phyloP scores from a whole-genome alignment of 2,113 vertebrate genomes.

The Trachemys scripta region DNA sequence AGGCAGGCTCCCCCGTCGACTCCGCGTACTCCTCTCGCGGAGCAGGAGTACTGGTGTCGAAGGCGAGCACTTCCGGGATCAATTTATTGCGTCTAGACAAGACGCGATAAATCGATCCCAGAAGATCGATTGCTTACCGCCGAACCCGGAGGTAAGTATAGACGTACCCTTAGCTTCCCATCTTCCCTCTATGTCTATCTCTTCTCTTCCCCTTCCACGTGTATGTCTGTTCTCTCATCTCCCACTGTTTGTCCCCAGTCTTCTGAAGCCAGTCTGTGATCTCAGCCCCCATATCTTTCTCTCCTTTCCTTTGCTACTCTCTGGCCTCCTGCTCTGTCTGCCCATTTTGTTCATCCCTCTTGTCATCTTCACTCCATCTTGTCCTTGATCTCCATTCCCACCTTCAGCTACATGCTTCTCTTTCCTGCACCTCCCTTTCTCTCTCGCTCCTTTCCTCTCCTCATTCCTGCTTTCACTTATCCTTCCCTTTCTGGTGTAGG shows the following conservation, averaged over 20 bases:
- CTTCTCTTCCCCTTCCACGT: not conserved
- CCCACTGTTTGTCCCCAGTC: not conserved
- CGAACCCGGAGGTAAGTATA: no score
- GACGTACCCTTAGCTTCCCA: not conserved
- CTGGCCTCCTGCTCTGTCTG: not conserved
- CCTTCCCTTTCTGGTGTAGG: not conserved
- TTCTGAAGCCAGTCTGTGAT: not conserved
- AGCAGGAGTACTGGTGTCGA: no score
- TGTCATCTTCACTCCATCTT: not conserved
- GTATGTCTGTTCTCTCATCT: not conserved
- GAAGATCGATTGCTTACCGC: no score
- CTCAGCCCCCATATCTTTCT: accelerated
- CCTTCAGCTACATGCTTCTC: not conserved
- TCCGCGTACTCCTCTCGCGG: no score
- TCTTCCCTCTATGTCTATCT: not conserved
- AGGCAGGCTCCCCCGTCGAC: no score
- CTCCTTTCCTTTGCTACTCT: not conserved
- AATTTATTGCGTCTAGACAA: no score
- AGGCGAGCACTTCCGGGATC: no score
- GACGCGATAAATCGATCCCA: no score
- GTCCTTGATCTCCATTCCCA: no score
- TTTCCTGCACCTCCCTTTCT: not conserved
- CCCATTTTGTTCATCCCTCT: not conserved
- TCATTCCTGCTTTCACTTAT: not conserved
- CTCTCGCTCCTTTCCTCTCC: not conserved